Base-by-base conservation (phyloP, 2,888 invertebrate genomes). In the Dysmachus trigonus region DNA sequence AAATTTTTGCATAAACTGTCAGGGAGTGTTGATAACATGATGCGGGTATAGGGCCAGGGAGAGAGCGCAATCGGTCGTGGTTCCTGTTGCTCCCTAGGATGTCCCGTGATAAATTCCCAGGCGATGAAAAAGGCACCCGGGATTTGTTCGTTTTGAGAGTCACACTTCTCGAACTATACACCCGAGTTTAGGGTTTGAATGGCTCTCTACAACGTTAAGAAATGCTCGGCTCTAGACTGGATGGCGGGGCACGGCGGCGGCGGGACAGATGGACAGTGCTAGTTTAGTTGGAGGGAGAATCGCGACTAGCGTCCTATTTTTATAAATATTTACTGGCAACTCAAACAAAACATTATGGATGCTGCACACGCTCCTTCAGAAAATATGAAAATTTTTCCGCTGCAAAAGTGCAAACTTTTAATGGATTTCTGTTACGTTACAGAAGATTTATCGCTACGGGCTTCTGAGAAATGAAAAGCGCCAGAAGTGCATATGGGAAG, bases 1-100 rank as follows among this genome's bases (percentile, higher is more conserved):
- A 87, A 83, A 62, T 62, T 83, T 87, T 87, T 83, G 71, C 87
- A 87, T 86, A 87, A 87, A 87, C 85, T 82, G 87, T 85, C 87
- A 84, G 76, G 77, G 83, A 72, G 83, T 83, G 83, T 71, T 72
- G 83, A 83, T 83, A 83, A 83, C 83, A 83, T 82, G 82, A 82
- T 72, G 62, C 72, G 72, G 83, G 83, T 41, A 83, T 72, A 83
- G 41, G 38, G 72, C 62, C 83, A 72, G 72, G 71, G 41, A 33
- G 41, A 77, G 27, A 27, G 62, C 62, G 83, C 87, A 87, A 87
- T 87, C 85, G 82, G 83, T 86, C 77, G 85, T 71, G 33, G 87
- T 76, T 85, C 87, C 87, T 87, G 87, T 87, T 87, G 87, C 82
- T 85, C 35, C 72, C 38, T 35, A 22, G 74, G 71, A 41, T 87